Percentiles rank a stretch among this genome's conserved stretches.
phyloP scores from a whole-genome alignment of 2,113 vertebrate genomes.

The Catharus fuscescens region DNA sequence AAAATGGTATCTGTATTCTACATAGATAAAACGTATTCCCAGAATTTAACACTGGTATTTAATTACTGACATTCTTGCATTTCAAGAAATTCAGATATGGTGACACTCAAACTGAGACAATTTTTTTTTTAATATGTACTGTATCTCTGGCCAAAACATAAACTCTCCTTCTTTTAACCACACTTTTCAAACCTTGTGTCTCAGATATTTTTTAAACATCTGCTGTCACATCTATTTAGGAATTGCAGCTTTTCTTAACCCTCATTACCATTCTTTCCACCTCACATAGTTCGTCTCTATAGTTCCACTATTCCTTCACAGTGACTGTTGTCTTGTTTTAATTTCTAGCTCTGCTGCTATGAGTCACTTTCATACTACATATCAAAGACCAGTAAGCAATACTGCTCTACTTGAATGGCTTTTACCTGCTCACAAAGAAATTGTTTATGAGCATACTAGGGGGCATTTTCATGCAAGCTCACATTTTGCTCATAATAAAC shows the following conservation, averaged over 20 bases:
- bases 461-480: background rate
- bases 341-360: background rate
- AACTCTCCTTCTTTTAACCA: background rate
- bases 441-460: background rate
- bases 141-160: background rate
- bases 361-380: background rate
- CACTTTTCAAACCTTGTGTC: background rate
- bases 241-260: background rate
- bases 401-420: background rate
- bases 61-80: background rate
- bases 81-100: background rate
- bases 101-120: background rate
- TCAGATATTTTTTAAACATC: background rate
- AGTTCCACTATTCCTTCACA: background rate
- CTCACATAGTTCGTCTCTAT: background rate
- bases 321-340: background rate
- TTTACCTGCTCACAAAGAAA: background rate
- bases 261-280: background rate
- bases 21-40: background rate
- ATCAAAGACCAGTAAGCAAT: background rate
- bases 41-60: background rate
- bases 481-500: background rate
- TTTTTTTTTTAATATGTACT: background rate
- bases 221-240: background rate
- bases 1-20: background rate